Base-by-base conservation (phyloP, 2,888 invertebrate genomes). In the Heliconius cydno region DNA sequence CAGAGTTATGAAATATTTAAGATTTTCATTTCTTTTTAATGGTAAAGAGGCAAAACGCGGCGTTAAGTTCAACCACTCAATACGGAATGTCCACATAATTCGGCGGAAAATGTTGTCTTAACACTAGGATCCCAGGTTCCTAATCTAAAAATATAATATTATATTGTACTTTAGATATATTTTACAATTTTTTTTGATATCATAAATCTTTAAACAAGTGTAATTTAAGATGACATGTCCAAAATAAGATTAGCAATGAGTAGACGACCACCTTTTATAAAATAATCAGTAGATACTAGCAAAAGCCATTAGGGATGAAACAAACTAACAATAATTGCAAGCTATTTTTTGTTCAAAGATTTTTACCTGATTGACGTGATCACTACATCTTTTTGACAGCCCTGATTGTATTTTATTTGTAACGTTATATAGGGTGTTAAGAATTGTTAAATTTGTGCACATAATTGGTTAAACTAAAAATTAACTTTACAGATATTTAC, bases 371-470 rank as follows among this genome's bases (percentile, higher is more conserved):
- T 92, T 94, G 94, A 95, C 94, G 92, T 84, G 86, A 86, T 89
- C 93, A 91, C 91, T 94, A 92, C 92, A 89, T 93, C 94, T 92
- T 92, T 93, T 92, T 93, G 95, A 94, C 94, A 89, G 86, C 89
- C 80, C 88, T 89, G 91, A 90, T 66, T 89, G 90, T 88, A 87
- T 92, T 91, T 90, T 91, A 89, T 92, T 90, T 85, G 85, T 85
- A 85, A 85, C 83, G 78, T 82, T 82, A 82, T 88, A 94, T 86
- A 92, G 92, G 85, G 0, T 90, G 93, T 80, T 78, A 13, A 57
- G 60, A 46, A n/a, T n/a, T 60, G n/a, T 60, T n/a, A 22, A 60
- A 60, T n/a, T 60, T 60, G 10, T 60, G n/a, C 60, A n/a, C 4
- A 60, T 12, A 52, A 52, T 22, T 52, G 52, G 1, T 15, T 15